Evolutionary conservation across 1,140 invertebrate species (phyloP).

Genomic region (Drosophila varians): DNA sequence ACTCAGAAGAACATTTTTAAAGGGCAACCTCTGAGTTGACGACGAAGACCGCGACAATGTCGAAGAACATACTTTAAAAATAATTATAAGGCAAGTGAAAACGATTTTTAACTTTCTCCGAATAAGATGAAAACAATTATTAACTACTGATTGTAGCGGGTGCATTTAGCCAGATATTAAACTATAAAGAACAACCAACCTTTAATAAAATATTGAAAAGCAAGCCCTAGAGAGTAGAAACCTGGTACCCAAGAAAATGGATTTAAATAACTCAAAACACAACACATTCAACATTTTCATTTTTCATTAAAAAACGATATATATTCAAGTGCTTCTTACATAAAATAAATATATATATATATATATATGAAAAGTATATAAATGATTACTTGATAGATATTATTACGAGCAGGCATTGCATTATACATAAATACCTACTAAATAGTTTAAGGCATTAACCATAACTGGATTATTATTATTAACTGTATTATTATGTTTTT

Average conservation of each 20-base stretch:
- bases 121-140: conserved; percentile 63
- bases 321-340: conserved; percentile 84
- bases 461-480: conserved; percentile 58
- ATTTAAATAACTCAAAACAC: conserved; percentile 24
- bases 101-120: conserved; percentile 75
- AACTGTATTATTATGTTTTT: conserved; percentile 43
- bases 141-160: conserved; percentile 59
- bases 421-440: conserved; percentile 60
- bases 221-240: conserved; percentile 34
- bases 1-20: conserved; percentile 56
- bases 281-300: conserved; percentile 67
- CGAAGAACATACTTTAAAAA: conserved; percentile 64
- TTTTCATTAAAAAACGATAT: conserved; percentile 81
- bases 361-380: conserved; percentile 51
- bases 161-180: conserved; percentile 59
- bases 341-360: conserved; percentile 71
- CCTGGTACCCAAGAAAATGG: conserved; percentile 18
- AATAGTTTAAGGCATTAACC: conserved; percentile 68
- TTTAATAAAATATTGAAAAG: conserved; percentile 58
- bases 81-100: conserved; percentile 59
- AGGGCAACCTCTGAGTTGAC: conserved; percentile 17
- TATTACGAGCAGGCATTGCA: conserved; percentile 66
- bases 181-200: conserved; percentile 47
- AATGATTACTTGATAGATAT: conserved; percentile 59
- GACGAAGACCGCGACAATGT: conserved; percentile 29